Evolutionary conservation across 64 coral and sea anemone species (phyloP).

Genomic region (Platygyra sinensis): DNA sequence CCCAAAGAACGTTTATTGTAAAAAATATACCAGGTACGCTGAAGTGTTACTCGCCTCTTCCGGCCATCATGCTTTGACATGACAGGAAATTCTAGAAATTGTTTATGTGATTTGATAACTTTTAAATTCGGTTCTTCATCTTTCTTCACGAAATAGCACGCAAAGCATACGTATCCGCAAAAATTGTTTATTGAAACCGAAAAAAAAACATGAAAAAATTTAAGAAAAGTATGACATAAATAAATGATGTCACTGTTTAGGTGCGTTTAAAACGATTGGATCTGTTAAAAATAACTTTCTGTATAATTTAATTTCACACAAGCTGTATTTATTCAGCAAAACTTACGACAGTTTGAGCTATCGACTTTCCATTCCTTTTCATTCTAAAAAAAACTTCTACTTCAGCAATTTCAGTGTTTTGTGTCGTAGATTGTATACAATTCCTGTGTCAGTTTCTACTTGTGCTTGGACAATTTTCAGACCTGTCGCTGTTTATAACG

Average conservation of each 20-base stretch:
- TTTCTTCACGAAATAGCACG: too few species aligned
- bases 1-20: too few species aligned
- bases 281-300: not conserved
- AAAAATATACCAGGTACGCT: too few species aligned
- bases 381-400: too few species aligned
- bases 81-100: too few species aligned
- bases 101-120: too few species aligned
- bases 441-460: not conserved
- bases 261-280: not conserved
- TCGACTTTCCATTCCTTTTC: not conserved
- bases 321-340: not conserved
- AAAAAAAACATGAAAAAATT: not conserved
- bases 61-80: too few species aligned
- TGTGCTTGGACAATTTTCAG: too few species aligned
- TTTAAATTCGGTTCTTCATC: too few species aligned
- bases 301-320: not conserved
- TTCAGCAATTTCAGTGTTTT: not conserved
- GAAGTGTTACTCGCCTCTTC: too few species aligned
- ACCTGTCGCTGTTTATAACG: too few species aligned
- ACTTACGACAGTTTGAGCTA: not conserved
- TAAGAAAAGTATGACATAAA: not conserved
- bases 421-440: too few species aligned
- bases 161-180: not conserved
- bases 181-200: not conserved
- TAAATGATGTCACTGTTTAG: not conserved